These are phyloP conservation scores for Toxotes chatareus DNA, from an alignment of 2,113 vertebrate genomes.

Conservation along the genomic window DNA sequence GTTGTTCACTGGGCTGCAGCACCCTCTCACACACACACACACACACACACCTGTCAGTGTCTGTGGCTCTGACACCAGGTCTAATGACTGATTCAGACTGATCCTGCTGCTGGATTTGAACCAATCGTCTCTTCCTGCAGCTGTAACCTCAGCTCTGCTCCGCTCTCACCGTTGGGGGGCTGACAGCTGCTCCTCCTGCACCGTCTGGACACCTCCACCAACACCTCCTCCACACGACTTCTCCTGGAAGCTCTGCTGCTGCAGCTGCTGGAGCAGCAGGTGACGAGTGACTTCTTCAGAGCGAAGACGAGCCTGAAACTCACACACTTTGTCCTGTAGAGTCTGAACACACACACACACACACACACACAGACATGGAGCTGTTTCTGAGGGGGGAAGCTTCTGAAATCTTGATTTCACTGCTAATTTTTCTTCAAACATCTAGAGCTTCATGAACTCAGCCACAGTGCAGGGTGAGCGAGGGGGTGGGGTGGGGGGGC, in stretches of 20 bases:
- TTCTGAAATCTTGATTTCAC: not conserved
- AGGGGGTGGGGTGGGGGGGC: too few species aligned
- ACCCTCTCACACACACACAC: constrained; percentile 24
- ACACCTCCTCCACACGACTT: constrained; percentile 2
- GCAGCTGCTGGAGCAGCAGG: constrained; percentile 66
- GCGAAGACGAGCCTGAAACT: constrained; percentile 82
- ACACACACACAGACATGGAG: not conserved
- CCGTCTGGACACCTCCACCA: not conserved
- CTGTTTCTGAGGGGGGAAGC: not conserved
- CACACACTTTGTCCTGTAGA: constrained; percentile 82
- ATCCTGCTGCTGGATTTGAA: not conserved
- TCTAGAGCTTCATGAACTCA: not conserved
- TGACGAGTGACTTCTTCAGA: constrained; percentile 77
- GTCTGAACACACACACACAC: constrained; percentile 74
- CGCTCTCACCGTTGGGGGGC: constrained; percentile 49
- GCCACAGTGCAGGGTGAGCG: too few species aligned
- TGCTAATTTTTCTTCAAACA: not conserved
- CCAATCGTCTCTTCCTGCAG: too few species aligned
- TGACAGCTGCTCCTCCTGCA: constrained; percentile 28
- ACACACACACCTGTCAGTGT: too few species aligned
- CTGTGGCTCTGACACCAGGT: too few species aligned
- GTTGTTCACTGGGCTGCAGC: constrained; percentile 56
- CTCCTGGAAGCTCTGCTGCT: constrained; percentile 39
- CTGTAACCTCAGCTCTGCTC: too few species aligned
- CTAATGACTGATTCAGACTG: not conserved